Base-by-base conservation (phyloP, 1,140 invertebrate genomes). In the Drosophila orosa region DNA sequence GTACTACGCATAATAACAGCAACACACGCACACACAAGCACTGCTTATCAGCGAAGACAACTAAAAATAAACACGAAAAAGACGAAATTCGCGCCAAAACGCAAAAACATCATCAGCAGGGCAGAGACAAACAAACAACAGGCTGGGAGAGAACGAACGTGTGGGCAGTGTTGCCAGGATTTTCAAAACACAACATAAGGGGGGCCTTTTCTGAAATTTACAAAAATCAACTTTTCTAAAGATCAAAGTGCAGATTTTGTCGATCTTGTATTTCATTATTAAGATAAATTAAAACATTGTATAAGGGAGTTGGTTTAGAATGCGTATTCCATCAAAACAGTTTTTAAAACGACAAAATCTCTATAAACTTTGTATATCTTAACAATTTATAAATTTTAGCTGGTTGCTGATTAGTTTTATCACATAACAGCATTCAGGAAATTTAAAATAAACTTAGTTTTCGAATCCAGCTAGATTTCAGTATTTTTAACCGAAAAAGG, bases 11-110 rank as follows among this genome's bases (percentile, higher is more conserved):
- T 22, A 80, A 40, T 57, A 60, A 72, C 57, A 44, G 35, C 37
- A 42, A 69, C 58, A 62, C 42, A 33, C 39, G 35, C 50, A 44
- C 66, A 52, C 45, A 56, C 17, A 24, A 48, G 22, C 8, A 65
- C 24, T 39, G 74, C 83, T 86, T 86, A 86, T 86, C 83, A 86
- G 79, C 66, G 58, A 48, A 67, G 61, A 79, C 58, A 22, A 60
- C 78, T 86, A 86, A 87, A 85, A 85, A 85, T 86, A 86, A 86
- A 78, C 67, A 82, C 66, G 66, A 77, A 76, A 47, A 76, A 74
- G 50, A 87, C 45, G 25, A 60, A 79, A 68, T 76, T 87, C 75
- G 71, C 83, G 83, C 83, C 83, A 86, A 87, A 86, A 78, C 52
- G 57, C 10, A 75, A 55, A 71, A 73, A 86, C 35, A 75, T 29